A percentile compares a stretch with the other conserved stretches of the same genome.
Conservation (phyloP, 2,113 vertebrate species). For the Leuciscus idus region DNA sequence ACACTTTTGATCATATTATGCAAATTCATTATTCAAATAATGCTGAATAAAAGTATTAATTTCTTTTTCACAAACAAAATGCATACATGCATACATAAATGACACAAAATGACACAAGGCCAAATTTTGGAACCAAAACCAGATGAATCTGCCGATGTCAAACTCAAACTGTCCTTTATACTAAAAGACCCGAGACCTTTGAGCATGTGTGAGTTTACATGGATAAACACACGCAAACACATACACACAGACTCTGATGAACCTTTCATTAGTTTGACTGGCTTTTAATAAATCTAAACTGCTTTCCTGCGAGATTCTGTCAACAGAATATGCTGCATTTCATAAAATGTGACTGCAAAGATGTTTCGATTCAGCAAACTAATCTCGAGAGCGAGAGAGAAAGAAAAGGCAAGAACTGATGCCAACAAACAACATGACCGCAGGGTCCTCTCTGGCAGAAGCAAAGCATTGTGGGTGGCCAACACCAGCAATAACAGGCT, state of each 20-base stretch:
- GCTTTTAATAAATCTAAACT: background rate
- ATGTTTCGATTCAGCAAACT: background rate
- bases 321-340: background rate
- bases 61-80: too few species aligned
- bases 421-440: conserved; percentile 56
- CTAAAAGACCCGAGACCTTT: background rate
- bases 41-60: too few species aligned
- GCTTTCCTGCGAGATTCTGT: background rate
- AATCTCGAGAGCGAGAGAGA: background rate
- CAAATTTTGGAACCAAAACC: too few species aligned
- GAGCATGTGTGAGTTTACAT: background rate
- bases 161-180: background rate
- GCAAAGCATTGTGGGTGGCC: conserved; percentile 57
- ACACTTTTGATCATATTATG: too few species aligned
- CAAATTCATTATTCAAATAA: too few species aligned
- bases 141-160: too few species aligned
- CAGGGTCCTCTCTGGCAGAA: conserved; percentile 58
- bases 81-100: too few species aligned
- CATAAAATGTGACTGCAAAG: background rate
- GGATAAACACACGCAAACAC: background rate
- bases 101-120: too few species aligned
- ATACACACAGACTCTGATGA: background rate
- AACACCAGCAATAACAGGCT: conserved; percentile 52
- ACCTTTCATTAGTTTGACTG: background rate
- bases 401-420: conserved; percentile 6